Evolutionary conservation across 2,113 vertebrate genomes (phyloP).

Genomic region (Narcine bancroftii): DNA sequence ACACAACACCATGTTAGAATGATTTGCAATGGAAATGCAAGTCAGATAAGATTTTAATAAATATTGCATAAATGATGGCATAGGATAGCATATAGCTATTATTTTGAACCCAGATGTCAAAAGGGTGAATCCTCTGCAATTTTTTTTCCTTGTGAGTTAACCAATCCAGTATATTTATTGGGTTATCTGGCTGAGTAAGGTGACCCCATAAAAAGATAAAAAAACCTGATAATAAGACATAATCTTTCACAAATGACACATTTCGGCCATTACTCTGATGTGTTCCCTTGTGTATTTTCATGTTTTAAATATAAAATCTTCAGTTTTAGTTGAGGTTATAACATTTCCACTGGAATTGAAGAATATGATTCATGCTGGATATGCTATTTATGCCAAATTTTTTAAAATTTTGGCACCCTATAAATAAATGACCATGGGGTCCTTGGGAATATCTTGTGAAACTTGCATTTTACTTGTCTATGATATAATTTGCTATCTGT

Average conservation of each 20-base stretch:
- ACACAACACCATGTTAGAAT: neutral
- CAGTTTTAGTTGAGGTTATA: neutral
- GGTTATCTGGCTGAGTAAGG: neutral
- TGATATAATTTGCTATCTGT: neutral
- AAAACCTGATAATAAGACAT: neutral
- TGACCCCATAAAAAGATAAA: neutral
- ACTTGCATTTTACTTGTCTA: neutral
- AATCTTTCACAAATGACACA: neutral
- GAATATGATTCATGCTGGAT: neutral
- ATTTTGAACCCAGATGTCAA: neutral
- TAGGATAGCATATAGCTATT: neutral
- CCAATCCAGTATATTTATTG: neutral
- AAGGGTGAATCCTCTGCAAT: neutral
- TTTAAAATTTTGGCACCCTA: neutral
- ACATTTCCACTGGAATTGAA: neutral
- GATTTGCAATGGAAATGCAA: neutral
- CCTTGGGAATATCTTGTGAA: neutral
- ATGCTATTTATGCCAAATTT: neutral
- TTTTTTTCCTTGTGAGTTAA: slow-evolving; percentile 4
- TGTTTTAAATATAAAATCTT: neutral
- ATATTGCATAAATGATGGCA: too few relatives aligned
- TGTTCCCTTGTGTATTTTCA: neutral
- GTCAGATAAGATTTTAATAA: neutral
- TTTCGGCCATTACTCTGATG: neutral
- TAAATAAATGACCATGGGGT: slow-evolving; percentile 18